Base-by-base conservation (phyloP, 2,888 invertebrate genomes). In the Stramonita haemastoma region DNA sequence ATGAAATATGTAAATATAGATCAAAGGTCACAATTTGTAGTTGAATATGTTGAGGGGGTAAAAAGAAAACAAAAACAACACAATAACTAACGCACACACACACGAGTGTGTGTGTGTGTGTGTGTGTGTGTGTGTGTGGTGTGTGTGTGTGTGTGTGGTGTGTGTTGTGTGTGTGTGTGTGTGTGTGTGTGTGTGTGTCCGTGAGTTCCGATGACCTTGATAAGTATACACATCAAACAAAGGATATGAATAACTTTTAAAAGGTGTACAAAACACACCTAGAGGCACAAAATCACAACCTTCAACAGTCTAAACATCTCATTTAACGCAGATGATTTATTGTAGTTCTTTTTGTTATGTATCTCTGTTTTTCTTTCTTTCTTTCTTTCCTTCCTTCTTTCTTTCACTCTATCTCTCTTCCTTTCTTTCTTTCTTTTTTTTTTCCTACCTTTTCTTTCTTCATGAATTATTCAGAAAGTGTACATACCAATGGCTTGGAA, bases 61-160 rank as follows among this genome's bases (percentile, higher is more conserved):
- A 46, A 46, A 46, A 2, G 8, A 46, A n/a, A 46, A 46, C 46
- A 46, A 46, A 46, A 46, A 46, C 46, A 46, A 46, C 46, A 46
- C 2, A 46, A 46, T 6, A n/a, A 29, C 15, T 15, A 2, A 29
- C 15, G 79, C 29, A n/a, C n/a, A n/a, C 22, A 29, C 22, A 29
- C 22, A 29, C 13, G 29, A 15, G 79, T 79, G 79, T 79, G 79
- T 79, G 79, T 79, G 79, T 79, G 79, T 79, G 29, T 79, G 79
- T 79, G 79, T 79, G 79, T 79, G 79, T 79, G 22, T 6, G 29
- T n/a, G 79, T 22, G 29, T 79, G 79, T 77, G 79, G 46, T 79
- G 29, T 5, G 79, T n/a, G 13, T 6, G 29, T 79, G 79, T 22
- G 29, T 79, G 79, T 22, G 15, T 79, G 79, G 29, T 32, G 29